Conservation (phyloP, 1,140 invertebrate genomes). For the Platyscapa corneri region DNA sequence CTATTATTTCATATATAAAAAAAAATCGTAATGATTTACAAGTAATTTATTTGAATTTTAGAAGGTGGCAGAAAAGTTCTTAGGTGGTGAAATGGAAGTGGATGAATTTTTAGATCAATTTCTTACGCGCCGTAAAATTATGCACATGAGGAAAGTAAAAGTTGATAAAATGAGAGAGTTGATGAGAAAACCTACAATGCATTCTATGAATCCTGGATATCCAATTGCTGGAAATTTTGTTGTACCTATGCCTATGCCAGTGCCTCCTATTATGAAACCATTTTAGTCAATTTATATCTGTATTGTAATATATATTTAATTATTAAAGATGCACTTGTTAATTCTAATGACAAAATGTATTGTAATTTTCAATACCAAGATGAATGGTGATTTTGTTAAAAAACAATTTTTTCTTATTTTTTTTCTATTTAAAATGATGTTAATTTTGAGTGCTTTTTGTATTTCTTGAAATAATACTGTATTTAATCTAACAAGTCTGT, state of each 20-base stretch:
- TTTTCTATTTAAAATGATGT: background rate
- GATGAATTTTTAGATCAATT: slow-evolving; percentile 89
- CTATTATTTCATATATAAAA: background rate
- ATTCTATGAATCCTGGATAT: slow-evolving; percentile 65
- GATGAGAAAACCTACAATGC: slow-evolving; percentile 72
- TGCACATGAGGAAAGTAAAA: slow-evolving; percentile 88
- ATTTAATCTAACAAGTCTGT: background rate
- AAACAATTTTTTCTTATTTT: background rate
- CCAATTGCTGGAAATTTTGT: slow-evolving; percentile 65
- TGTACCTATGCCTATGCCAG: slow-evolving; percentile 77
- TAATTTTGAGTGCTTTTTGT: background rate
- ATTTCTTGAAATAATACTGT: background rate
- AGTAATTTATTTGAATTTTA: slow-evolving; percentile 49
- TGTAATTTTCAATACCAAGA: background rate
- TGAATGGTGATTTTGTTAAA: slow-evolving; percentile 1
- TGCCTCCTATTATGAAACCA: slow-evolving; percentile 60
- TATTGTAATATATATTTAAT: background rate
- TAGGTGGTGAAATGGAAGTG: slow-evolving; percentile 81
- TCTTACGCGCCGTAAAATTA: slow-evolving; percentile 81
- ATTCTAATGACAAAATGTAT: background rate
- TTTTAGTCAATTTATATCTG: slow-evolving; percentile 56
- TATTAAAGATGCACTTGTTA: slow-evolving; percentile 4
- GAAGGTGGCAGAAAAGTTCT: slow-evolving; percentile 83
- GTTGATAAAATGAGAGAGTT: slow-evolving; percentile 90
- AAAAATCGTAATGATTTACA: background rate